Evolutionary conservation across 1,140 invertebrate genomes (phyloP), one percentile per base, ranked within the genome.

Genomic region (Matsumurasca onukii): DNA sequence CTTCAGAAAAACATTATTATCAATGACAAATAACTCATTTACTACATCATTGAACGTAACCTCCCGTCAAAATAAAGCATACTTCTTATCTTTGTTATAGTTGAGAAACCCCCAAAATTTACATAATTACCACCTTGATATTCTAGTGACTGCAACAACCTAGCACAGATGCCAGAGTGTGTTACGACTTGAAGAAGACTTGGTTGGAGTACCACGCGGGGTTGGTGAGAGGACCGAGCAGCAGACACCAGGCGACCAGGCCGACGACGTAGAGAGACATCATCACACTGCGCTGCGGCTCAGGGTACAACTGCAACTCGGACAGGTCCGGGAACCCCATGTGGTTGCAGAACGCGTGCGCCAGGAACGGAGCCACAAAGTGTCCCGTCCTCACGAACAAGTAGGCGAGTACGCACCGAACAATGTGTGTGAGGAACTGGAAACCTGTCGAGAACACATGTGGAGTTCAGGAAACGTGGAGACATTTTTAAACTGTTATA

Each of bases 351-450:
- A 98, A 97, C 1, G 93, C 90, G 78, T 98, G 96, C 3, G 89
- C 94, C 13, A 94, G 77, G 71, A 97, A 87, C n/a, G 93, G 91
- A 12, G 94, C 92, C 20, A 89, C 82, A 75, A 97, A 86, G 78
- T 98, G 94, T 67, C 94, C 94, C 57, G 90, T 93, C 77, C 87
- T 85, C 2, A 86, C 81, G 76, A 97, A 97, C 52, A 98, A 79
- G 78, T 89, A 97, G 27, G 94, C 92, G 95, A 96, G 78, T 98
- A 98, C 25, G 89, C 89, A 70, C 96, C 96, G 83, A 98, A 98
- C 25, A 98, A 76, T 20, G 96, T 98, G 77, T 95, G 98, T 2
- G 80, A 80, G 76, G n/a, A 96, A 92, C 77, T 98, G 96, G 78
- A 97, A 96, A 79, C 87, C 89, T 90, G 80, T 17, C 30, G 20